phyloP scores from a whole-genome alignment of 2,888 invertebrate genomes.

The Conistra vaccinii region DNA sequence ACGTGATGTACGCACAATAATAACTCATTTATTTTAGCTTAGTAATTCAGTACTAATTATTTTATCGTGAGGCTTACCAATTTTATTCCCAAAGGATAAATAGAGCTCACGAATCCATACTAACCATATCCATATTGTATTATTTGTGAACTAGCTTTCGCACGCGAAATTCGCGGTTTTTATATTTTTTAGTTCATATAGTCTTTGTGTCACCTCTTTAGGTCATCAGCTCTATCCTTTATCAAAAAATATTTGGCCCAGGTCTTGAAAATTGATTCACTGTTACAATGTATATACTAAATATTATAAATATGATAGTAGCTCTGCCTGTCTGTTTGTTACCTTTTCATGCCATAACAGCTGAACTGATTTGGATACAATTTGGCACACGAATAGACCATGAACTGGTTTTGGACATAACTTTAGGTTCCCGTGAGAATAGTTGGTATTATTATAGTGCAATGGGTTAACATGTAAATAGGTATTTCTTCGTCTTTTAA shows the following conservation, averaged over 20 bases:
- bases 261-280: too few species aligned
- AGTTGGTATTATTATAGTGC: neutral
- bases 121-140: neutral
- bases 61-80: constrained; percentile 27
- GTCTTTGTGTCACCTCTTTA: too few species aligned
- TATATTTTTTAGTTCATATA: too few species aligned
- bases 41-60: constrained; percentile 45
- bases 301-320: neutral
- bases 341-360: too few species aligned
- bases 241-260: too few species aligned
- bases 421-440: neutral
- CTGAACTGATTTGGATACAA: too few species aligned
- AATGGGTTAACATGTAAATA: neutral
- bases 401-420: neutral
- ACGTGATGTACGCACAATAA: constrained; percentile 47
- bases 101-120: constrained; percentile 20
- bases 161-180: too few species aligned
- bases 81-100: constrained; percentile 32
- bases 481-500: neutral
- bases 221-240: too few species aligned
- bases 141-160: neutral
- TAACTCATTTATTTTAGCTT: constrained; percentile 46
- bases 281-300: neutral
- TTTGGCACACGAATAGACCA: too few species aligned
- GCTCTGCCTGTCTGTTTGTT: too few species aligned